Evolutionary conservation across 2,888 invertebrate species (phyloP).

Genomic region (Nipponacmea schrenckii): DNA sequence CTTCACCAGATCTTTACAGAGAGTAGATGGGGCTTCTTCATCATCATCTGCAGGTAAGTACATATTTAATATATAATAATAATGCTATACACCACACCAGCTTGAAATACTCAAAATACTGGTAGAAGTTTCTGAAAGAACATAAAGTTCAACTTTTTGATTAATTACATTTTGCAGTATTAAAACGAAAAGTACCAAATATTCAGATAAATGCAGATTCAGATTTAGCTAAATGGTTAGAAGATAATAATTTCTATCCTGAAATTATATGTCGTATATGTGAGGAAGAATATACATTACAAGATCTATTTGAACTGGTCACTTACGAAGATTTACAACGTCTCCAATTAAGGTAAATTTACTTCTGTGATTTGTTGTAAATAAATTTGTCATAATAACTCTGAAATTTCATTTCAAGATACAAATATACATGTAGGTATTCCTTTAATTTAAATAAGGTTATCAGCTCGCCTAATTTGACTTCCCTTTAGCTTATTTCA

Average conservation of each 20-base stretch:
- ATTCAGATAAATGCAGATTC: conserved; percentile 48
- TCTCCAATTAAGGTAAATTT: conserved; percentile 79
- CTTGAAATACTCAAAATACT: too few relatives aligned
- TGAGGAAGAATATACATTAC: conserved; percentile 48
- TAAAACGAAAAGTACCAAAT: conserved; percentile 17
- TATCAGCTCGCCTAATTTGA: too few relatives aligned
- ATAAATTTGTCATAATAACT: conserved; percentile 11
- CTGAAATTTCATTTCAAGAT: too few relatives aligned
- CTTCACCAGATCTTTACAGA: neutral
- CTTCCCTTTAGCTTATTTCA: too few relatives aligned
- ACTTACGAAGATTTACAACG: conserved; percentile 84
- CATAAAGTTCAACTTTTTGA: too few relatives aligned
- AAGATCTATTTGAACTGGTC: conserved; percentile 77
- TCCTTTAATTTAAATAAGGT: too few relatives aligned
- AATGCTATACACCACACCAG: too few relatives aligned
- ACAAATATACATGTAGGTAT: too few relatives aligned
- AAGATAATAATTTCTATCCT: conserved; percentile 77
- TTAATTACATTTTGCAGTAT: neutral
- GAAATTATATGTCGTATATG: conserved; percentile 73
- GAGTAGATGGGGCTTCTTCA: neutral
- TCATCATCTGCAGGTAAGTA: neutral
- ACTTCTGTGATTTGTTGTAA: too few relatives aligned
- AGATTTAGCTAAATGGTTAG: conserved; percentile 79
- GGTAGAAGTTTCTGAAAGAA: too few relatives aligned
- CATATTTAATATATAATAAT: too few relatives aligned